Percentiles rank a stretch among this genome's conserved stretches.
These are phyloP conservation scores for Rhyzopertha dominica DNA, from an alignment of 1,140 invertebrate species.

Conservation along the genomic window DNA sequence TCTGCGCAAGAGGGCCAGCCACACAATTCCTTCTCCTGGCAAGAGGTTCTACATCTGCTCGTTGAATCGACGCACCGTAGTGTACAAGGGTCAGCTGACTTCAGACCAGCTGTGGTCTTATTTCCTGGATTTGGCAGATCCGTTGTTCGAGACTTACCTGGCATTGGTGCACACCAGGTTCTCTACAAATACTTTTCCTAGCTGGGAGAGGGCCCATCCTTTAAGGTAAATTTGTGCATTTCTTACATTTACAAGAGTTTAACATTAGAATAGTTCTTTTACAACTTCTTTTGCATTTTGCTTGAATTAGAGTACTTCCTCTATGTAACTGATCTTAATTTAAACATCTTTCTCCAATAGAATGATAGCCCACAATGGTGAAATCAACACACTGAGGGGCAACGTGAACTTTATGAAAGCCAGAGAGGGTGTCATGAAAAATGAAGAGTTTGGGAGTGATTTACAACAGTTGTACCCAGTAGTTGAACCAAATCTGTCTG, in stretches of 20 bases:
- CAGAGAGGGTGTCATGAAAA: slow-evolving; percentile 96
- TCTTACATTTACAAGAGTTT: not conserved
- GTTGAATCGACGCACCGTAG: slow-evolving; percentile 80
- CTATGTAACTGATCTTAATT: no score
- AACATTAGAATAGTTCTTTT: slow-evolving; percentile 1
- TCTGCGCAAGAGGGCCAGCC: slow-evolving; percentile 87
- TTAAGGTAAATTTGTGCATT: slow-evolving; percentile 62
- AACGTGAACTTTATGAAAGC: slow-evolving; percentile 99
- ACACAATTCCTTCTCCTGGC: slow-evolving; percentile 75
- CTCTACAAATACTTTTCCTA: slow-evolving; percentile 98
- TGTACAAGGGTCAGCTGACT: slow-evolving; percentile 98
- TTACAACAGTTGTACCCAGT: slow-evolving; percentile 92
- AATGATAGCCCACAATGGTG: slow-evolving; percentile 96
- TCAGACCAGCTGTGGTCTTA: slow-evolving; percentile 90
- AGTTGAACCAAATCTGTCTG: slow-evolving; percentile 95
- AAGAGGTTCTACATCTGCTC: slow-evolving; percentile 96
- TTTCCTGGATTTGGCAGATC: slow-evolving; percentile 62
- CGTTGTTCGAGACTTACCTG: slow-evolving; percentile 88
- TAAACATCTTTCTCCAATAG: no score
- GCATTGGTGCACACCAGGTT: slow-evolving; percentile 94
- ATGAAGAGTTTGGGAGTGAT: slow-evolving; percentile 65
- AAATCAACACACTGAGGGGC: slow-evolving; percentile 97
- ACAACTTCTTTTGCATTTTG: slow-evolving; percentile 3
- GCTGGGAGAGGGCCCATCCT: slow-evolving; percentile 99
- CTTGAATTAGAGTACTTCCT: no score